A percentile compares a stretch with the other conserved stretches of the same genome.
Conservation (phyloP, 2,797 vertebrate species). For the Lophius americanus region DNA sequence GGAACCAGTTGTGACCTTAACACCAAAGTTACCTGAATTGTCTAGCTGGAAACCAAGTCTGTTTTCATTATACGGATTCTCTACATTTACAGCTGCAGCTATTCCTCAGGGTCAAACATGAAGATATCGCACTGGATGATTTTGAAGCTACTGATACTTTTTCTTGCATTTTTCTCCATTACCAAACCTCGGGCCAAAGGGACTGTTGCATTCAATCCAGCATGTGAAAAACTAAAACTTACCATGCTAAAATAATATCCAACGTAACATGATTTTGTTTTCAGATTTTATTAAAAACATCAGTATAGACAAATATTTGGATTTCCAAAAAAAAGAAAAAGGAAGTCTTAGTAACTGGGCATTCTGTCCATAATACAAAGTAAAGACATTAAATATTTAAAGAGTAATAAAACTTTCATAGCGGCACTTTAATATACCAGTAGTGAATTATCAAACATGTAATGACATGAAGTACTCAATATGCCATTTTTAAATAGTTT, state of each 20-base stretch:
- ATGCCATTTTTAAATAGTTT: slow-evolving; percentile 48
- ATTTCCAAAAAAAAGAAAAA: slow-evolving; percentile 38
- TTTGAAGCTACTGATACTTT: too few species aligned
- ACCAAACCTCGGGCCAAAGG: background rate
- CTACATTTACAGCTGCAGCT: too few species aligned
- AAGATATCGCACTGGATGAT: too few species aligned
- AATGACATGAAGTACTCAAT: slow-evolving; percentile 42
- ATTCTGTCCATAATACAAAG: slow-evolving; percentile 31
- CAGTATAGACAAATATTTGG: slow-evolving; percentile 29
- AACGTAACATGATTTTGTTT: background rate
- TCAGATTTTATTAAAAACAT: slow-evolving; percentile 56
- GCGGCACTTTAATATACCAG: slow-evolving; percentile 35
- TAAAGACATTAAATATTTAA: slow-evolving; percentile 29
- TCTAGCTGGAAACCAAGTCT: background rate
- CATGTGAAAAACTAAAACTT: too few species aligned
- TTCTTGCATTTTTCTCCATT: too few species aligned
- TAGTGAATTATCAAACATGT: slow-evolving; percentile 34
- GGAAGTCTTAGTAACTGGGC: slow-evolving; percentile 3
- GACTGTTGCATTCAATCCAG: background rate
- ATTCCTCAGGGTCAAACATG: too few species aligned
- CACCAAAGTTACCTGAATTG: too few species aligned
- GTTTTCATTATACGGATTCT: too few species aligned
- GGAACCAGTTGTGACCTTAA: too few species aligned
- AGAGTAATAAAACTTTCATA: slow-evolving; percentile 34
- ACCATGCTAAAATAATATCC: background rate